A percentile compares a stretch with the other conserved stretches of the same genome.
These are phyloP conservation scores for Alviniconcha marisindica DNA, from an alignment of 1,140 invertebrate species.

Conservation along the genomic window DNA sequence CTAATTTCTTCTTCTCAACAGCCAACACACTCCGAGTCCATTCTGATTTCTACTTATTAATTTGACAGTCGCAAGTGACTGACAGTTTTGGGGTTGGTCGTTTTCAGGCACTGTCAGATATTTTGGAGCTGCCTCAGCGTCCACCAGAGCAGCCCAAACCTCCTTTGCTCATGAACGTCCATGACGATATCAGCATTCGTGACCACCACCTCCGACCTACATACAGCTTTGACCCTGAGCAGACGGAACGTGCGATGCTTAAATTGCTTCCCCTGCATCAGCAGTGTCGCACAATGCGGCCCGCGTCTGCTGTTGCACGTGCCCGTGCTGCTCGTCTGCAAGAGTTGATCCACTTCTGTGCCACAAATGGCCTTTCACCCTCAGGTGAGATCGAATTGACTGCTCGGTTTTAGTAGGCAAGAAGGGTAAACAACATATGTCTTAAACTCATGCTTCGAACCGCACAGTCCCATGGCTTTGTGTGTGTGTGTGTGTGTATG, in stretches of 20 bases:
- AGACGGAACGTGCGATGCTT: constrained; percentile 71
- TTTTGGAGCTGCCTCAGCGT: constrained; percentile 60
- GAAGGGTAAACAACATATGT: no score
- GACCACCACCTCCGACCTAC: constrained; percentile 67
- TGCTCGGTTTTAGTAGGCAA: no score
- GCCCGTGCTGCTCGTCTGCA: constrained; percentile 73
- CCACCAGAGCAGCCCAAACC: constrained; percentile 56
- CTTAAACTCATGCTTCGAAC: no score
- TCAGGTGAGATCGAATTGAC: constrained; percentile 65
- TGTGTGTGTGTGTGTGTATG: no score
- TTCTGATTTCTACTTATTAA: no score
- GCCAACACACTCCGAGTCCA: no score
- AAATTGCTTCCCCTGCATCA: constrained; percentile 60
- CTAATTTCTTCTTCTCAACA: no score
- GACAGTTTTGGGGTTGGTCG: constrained; percentile 6
- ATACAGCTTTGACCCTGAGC: constrained; percentile 70
- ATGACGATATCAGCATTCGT: constrained; percentile 69
- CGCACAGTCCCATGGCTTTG: no score
- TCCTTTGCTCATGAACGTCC: constrained; percentile 68
- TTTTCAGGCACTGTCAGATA: constrained; percentile 60
- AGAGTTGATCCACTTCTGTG: constrained; percentile 74
- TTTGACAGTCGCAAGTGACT: no score
- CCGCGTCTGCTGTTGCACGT: constrained; percentile 56
- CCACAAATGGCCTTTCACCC: constrained; percentile 61
- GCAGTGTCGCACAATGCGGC: constrained; percentile 52